Base-by-base conservation (phyloP, 2,888 invertebrate genomes). In the Polydesmus complanatus region DNA sequence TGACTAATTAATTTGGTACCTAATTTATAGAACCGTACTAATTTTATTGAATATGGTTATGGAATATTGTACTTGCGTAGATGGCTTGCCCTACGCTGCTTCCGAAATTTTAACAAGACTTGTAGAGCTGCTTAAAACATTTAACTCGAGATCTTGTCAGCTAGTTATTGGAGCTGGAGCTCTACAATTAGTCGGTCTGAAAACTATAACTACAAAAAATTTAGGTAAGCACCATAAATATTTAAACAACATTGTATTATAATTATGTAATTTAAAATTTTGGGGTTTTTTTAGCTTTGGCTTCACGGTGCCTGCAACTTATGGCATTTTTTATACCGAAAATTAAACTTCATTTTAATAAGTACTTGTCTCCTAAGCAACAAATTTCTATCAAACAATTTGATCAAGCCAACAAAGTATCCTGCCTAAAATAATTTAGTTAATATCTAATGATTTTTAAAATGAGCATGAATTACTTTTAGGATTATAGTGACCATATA, bases 161-260 rank as follows among this genome's bases (percentile, higher is more conserved):
- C 79, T 98, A 67, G 90, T 98, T 60, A 79, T 98, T 60, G 97
- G 96, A 52, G 97, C 96, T 50, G 96, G 96, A 52, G 97, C 98
- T 3, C 82, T 97, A 70, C 88, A 91, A 70, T 85, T 92, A 65
- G 94, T 94, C 48, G 96, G 96, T 3, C 77, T 92, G 59, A 91
- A 91, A 76, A 93, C 91, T 26, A 95, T 95, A 66, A 93, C 95
- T 2, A 94, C 91, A 68, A 88, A 89, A 47, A 95, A 96, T 77
- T 78, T 98, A 68, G 94, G 78, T 77, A 65, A 64, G 66, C 53
- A 18, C 18, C 27, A 27, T 27, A 55, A 54, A 58, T 21, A 26
- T 26, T n/a, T n/a, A n/a, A n/a, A n/a, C n/a, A n/a, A n/a, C n/a
- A n/a, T n/a, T n/a, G n/a, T n/a, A n/a, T n/a, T n/a, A n/a, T n/a